A percentile compares a stretch with the other conserved stretches of the same genome.
These are phyloP conservation scores for Carapus acus DNA, from an alignment of 2,797 vertebrate genomes.

Conservation along the genomic window DNA sequence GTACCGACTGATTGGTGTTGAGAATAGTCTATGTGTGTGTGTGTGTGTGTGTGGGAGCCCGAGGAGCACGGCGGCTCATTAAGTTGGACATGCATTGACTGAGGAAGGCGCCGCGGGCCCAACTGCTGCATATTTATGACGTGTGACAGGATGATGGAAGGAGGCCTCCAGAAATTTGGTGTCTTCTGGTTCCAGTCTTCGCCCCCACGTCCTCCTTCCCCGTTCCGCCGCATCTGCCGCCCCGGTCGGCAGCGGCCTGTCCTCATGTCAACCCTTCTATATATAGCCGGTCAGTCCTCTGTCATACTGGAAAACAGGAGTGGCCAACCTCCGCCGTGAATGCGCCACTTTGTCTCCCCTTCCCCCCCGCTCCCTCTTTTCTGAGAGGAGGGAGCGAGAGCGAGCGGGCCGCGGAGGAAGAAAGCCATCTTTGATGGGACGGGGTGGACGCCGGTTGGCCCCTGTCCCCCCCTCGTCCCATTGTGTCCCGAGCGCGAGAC, in stretches of 20 bases:
- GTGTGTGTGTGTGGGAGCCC: slow-evolving; percentile 30
- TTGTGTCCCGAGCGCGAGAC: slow-evolving; percentile 67
- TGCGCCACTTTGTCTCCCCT: slow-evolving; percentile 62
- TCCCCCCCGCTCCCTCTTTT: no score
- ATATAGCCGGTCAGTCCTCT: slow-evolving; percentile 60
- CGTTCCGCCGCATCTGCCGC: background rate
- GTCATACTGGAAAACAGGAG: slow-evolving; percentile 57
- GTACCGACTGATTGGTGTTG: slow-evolving; percentile 20
- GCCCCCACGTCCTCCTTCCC: slow-evolving; percentile 7
- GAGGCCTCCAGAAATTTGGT: slow-evolving; percentile 36
- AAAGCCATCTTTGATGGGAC: slow-evolving; percentile 67
- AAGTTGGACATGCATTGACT: slow-evolving; percentile 33
- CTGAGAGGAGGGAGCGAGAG: slow-evolving; percentile 12
- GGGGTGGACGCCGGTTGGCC: slow-evolving; percentile 55
- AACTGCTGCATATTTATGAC: slow-evolving; percentile 56
- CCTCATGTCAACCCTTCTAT: slow-evolving; percentile 65
- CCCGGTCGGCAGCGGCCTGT: slow-evolving; percentile 16
- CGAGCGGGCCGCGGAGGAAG: slow-evolving; percentile 41
- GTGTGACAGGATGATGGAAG: slow-evolving; percentile 55
- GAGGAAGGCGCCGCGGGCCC: slow-evolving; percentile 34
- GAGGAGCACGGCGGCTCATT: slow-evolving; percentile 22
- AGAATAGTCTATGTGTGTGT: slow-evolving; percentile 17
- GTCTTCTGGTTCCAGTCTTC: slow-evolving; percentile 15
- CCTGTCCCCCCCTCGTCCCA: slow-evolving; percentile 61
- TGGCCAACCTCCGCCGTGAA: slow-evolving; percentile 62